Percentiles rank a stretch among this genome's conserved stretches.
Evolutionary conservation across 2,113 vertebrate genomes (phyloP).

Genomic region (Ceyx cyanopectus): DNA sequence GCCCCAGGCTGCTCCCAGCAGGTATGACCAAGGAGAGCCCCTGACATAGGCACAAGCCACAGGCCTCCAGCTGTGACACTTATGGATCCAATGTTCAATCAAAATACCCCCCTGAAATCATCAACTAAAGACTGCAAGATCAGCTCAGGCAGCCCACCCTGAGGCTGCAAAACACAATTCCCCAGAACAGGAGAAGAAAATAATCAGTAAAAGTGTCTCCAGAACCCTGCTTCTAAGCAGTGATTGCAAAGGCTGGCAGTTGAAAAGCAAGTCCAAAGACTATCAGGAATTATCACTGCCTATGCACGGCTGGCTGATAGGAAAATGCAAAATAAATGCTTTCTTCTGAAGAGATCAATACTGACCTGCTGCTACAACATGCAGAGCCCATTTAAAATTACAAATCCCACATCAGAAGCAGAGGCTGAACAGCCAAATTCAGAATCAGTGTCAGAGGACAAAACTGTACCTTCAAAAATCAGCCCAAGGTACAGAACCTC

Average conservation of each 20-base stretch:
- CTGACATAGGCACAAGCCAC: accelerated
- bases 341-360: slow-evolving; percentile 28
- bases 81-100: neutral
- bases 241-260: neutral
- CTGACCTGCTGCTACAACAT: neutral
- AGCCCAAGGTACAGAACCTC: neutral
- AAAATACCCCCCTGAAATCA: neutral
- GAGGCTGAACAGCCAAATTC: neutral
- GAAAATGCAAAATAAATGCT: slow-evolving; percentile 23
- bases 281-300: slow-evolving; percentile 18
- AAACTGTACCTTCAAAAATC: neutral
- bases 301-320: neutral
- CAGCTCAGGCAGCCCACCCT: accelerated
- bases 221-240: neutral
- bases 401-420: neutral
- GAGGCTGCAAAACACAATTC: neutral
- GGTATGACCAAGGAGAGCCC: neutral
- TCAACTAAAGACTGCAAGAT: neutral
- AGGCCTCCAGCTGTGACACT: neutral
- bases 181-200: neutral
- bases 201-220: neutral
- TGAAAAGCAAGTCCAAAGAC: slow-evolving; percentile 21
- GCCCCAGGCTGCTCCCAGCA: neutral
- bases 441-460: neutral
- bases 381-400: neutral